Evolutionary conservation across 2,113 vertebrate genomes (phyloP).

Genomic region (Rhipidura dahli): DNA sequence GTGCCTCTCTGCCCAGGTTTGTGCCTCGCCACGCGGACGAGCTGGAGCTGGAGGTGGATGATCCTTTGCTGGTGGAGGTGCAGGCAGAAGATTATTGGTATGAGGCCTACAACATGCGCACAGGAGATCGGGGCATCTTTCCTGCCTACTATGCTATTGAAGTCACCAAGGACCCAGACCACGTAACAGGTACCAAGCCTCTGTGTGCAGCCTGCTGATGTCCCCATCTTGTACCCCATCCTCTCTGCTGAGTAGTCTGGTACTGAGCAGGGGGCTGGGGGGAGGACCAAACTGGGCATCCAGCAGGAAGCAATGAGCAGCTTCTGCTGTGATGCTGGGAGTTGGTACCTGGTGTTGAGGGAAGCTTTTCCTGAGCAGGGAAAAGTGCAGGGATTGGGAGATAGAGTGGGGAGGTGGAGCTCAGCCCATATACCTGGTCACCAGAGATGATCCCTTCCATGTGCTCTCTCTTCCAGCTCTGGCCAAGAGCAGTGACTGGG

Average conservation of each 20-base stretch:
- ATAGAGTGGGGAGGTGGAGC: background rate
- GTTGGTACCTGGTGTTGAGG: background rate
- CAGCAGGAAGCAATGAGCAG: background rate
- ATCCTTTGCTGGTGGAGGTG: constrained; percentile 92
- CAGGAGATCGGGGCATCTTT: constrained; percentile 87
- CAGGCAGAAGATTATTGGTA: constrained; percentile 98
- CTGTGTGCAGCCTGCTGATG: background rate
- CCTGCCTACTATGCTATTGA: constrained; percentile 95
- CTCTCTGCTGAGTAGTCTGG: background rate
- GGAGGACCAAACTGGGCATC: background rate
- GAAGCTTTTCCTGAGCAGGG: background rate
- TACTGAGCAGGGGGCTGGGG: background rate
- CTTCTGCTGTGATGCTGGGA: background rate
- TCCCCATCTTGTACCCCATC: background rate
- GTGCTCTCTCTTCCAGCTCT: constrained; percentile 58
- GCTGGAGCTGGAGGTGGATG: constrained; percentile 93
- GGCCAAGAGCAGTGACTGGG: constrained; percentile 88
- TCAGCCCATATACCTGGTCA: background rate
- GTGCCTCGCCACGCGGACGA: constrained; percentile 94
- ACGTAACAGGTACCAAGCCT: constrained; percentile 77
- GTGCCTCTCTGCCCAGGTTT: constrained; percentile 76
- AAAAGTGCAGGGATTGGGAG: background rate
- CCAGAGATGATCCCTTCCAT: fast-evolving
- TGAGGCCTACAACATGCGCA: constrained; percentile 97
- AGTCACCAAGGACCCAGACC: constrained; percentile 87